Base-by-base conservation (phyloP, 2,113 vertebrate genomes). In the Chitala chitala region DNA sequence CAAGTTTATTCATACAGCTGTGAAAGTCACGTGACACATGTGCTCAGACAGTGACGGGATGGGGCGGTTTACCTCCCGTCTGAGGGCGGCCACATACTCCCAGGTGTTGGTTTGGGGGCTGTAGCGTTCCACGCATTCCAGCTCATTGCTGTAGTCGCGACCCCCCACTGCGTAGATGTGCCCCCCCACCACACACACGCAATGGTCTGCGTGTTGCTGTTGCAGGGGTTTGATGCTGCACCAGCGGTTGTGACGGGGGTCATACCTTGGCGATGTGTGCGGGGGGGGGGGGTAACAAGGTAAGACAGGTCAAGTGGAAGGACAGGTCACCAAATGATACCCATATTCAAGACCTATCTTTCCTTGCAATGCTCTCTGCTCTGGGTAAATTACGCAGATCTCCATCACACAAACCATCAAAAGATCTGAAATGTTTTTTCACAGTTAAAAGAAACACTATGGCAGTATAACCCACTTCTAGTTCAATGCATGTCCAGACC, bases 241-340 rank as follows among this genome's bases (percentile, higher is more conserved):
- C 97, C 97, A 99, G 72, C 83, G 90, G 87, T 98, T 98, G 89
- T 98, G 94, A 66, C 96, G 90, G 0, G 96, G 96, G 84, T 99
- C 96, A 5, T 98, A 98, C 84, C 97, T 99, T 59, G 56, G 56
- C n/a, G n/a, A n/a, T n/a, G 76, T 12, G 58, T 3, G 44, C n/a
- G 7, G 26, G 17, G 71, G 46, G 8, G 22, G n/a, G 61, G 17
- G 46, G 22, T 31, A 53, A 51, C 20, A 0, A 8, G 26, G 15
- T 29, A 51, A 69, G 29, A 5, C 24, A 69, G 24, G 46, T 2
- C 2, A 24, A 15, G 42, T 13, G 20, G 5, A 15, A 51, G 24
- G n/a, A 36, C 15, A 31, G 44, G 24, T 46, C 38, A 42, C n/a
- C n/a, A n/a, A n/a, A n/a, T n/a, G n/a, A n/a, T n/a, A n/a, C n/a